Conservation (phyloP, 2,113 vertebrate species). For the Motacilla tschutschensis region DNA sequence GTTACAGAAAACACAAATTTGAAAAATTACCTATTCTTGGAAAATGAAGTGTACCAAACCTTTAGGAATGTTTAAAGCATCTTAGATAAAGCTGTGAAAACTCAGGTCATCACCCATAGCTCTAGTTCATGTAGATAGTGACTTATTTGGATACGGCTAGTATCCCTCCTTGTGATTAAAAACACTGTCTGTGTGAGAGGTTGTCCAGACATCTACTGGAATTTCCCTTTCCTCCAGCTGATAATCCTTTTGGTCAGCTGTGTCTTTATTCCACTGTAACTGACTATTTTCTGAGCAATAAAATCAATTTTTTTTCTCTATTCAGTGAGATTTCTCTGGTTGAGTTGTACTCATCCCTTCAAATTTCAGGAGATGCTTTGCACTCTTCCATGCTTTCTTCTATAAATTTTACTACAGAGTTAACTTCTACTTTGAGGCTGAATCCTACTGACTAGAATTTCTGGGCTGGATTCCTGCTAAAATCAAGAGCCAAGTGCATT, state of each 20-base stretch:
- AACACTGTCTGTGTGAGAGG: not conserved
- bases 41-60: not conserved
- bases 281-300: not conserved
- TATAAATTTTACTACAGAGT: not conserved
- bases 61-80: not conserved
- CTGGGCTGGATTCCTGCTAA: not conserved
- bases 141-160: not conserved
- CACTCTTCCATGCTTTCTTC: not conserved
- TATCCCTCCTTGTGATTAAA: not conserved
- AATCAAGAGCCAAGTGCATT: not conserved
- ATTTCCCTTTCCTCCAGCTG: not conserved
- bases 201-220: not conserved
- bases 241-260: not conserved
- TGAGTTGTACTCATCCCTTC: fast-evolving
- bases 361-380: not conserved
- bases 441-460: not conserved
- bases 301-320: not conserved
- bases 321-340: not conserved
- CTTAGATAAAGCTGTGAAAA: not conserved
- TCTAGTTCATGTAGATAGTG: not conserved
- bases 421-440: not conserved
- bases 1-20: not conserved
- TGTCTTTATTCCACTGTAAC: not conserved
- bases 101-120: not conserved
- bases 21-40: not conserved